These are phyloP conservation scores for Heliconius ismenius DNA, from an alignment of 2,888 invertebrate genomes.

Conservation along the genomic window DNA sequence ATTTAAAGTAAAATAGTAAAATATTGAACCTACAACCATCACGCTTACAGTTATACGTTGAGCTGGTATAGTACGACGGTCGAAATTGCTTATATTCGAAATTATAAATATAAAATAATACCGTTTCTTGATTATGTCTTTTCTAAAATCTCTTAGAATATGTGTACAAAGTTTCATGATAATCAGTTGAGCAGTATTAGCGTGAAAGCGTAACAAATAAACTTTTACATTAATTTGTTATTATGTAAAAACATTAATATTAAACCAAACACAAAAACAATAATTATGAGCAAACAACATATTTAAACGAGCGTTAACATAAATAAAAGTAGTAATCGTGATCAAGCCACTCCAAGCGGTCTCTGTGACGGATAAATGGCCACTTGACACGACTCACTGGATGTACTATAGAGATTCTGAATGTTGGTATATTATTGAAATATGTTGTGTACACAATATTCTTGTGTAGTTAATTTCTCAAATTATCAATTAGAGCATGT, in stretches of 20 bases:
- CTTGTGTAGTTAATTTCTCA: background rate
- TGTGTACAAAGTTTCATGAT: no score
- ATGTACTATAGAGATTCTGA: background rate
- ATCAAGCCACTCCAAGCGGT: constrained; percentile 20
- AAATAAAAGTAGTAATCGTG: constrained; percentile 20
- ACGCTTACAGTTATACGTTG: no score
- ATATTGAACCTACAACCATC: no score
- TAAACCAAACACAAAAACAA: constrained; percentile 3
- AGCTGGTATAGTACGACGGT: no score
- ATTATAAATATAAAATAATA: no score
- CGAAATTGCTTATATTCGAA: no score
- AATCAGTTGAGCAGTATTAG: background rate
- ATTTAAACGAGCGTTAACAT: constrained; percentile 18
- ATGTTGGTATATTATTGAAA: constrained; percentile 3
- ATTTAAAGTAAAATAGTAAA: no score
- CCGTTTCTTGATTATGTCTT: no score
- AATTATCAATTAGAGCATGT: no score
- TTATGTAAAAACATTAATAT: background rate
- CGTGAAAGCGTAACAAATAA: background rate
- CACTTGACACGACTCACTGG: constrained; percentile 66
- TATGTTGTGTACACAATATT: background rate
- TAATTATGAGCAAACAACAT: constrained; percentile 13
- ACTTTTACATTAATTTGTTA: no score
- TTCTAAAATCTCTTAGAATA: no score
- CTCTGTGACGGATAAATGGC: constrained; percentile 70